Base-by-base conservation (phyloP, 1,140 invertebrate genomes). In the Zaprionus inermis region DNA sequence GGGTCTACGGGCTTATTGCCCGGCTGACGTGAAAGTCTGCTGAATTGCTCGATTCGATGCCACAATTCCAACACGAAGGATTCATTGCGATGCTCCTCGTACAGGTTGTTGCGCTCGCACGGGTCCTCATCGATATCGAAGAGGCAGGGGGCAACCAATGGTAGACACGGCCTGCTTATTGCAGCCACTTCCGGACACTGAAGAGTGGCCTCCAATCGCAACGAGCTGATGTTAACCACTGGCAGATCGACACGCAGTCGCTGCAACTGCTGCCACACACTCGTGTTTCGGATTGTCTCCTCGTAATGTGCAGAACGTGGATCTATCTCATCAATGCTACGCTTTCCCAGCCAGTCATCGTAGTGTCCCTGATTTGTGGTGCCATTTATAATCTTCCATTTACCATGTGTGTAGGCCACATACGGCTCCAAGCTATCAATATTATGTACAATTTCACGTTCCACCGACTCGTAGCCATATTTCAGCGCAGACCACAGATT, bases 91-190 rank as follows among this genome's bases (percentile, higher is more conserved):
- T 77, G 67, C 34, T 77, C 56, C 14, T 79, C 78, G 46, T 95
- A 95, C 11, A 97, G 81, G 92, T 97, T 96, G 18, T 94, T 92
- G 60, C 92, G 94, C 88, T 97, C 97, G 80, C 97, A 97, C 0
- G 97, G 97, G 93, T 97, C 97, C n/a, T 94, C 92, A 24, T 93
- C 92, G 36, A 97, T 94, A 81, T 97, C 95, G 88, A 96, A 97
- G 1, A 97, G 92, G 83, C 97, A 97, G 0, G 95, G 94, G 0
- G 92, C 78, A 60, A 90, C 72, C 0, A 93, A 56, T 0, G 94
- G 93, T 44, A 94, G 77, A 54, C 82, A 88, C 2, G 70, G 38
- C 0, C 52, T 56, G 10, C 28, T 46, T 0, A 61, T 49, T 1
- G 44, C 44, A 0, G 51, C 1, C 5, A 68, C 79, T 34, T 51